Evolutionary conservation across 2,113 vertebrate genomes (phyloP).

Genomic region (Urocynchramus pylzowi): DNA sequence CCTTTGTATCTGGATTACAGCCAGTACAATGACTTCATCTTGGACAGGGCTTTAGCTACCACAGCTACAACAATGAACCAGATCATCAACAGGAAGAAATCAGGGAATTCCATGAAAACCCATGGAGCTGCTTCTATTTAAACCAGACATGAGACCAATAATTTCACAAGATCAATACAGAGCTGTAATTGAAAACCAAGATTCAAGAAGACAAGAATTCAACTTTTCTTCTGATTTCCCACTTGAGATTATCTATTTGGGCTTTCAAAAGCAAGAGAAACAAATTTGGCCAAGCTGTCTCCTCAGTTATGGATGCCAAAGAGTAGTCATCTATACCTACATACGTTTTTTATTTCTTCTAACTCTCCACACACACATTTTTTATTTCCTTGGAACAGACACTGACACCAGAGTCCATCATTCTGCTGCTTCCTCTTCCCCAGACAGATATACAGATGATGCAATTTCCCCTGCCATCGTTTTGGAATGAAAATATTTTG

Average conservation of each 20-base stretch:
- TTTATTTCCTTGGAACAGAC: conserved; percentile 1
- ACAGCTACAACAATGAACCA: not conserved
- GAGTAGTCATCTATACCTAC: not conserved
- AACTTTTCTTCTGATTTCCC: not conserved
- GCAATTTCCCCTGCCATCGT: conserved; percentile 21
- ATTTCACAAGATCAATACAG: not conserved
- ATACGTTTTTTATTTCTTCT: not conserved
- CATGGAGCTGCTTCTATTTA: not conserved
- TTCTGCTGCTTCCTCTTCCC: conserved; percentile 22
- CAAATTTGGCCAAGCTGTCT: not conserved
- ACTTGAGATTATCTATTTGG: not conserved
- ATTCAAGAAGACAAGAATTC: not conserved
- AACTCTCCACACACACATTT: not conserved
- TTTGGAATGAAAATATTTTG: conserved; percentile 49
- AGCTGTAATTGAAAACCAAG: not conserved
- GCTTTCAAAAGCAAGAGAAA: not conserved
- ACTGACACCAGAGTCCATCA: not conserved
- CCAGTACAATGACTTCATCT: not conserved
- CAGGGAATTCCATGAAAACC: not conserved
- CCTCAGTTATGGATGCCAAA: not conserved
- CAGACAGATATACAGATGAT: conserved; percentile 19
- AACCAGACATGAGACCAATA: not conserved
- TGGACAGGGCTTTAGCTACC: not conserved
- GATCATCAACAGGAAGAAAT: not conserved
- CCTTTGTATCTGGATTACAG: not conserved